Percentiles rank a stretch among this genome's conserved stretches.
These are phyloP conservation scores for Leucoraja erinaceus DNA, from an alignment of 2,113 vertebrate genomes.

Conservation along the genomic window DNA sequence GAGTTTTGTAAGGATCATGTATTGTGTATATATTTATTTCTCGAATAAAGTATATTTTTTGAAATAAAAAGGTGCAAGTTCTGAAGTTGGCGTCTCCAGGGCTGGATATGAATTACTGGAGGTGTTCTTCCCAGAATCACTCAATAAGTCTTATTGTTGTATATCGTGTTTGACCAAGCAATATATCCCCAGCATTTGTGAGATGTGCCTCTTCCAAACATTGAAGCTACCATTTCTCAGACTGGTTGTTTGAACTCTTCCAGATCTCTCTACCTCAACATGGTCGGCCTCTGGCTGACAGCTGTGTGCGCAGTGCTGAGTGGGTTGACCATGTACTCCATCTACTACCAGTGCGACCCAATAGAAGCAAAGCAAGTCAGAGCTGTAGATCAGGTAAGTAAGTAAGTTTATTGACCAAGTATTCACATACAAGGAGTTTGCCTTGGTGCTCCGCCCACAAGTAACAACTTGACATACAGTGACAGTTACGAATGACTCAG, in stretches of 20 bases:
- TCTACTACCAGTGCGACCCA: constrained; percentile 67
- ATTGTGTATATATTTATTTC: no score
- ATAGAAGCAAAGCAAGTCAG: constrained; percentile 50
- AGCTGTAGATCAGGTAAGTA: constrained; percentile 57
- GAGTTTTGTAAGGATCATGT: no score
- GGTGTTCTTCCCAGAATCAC: no score
- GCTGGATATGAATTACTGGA: not conserved
- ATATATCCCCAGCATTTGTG: not conserved
- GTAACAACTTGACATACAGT: no score
- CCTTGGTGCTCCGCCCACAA: no score
- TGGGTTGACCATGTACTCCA: constrained; percentile 65
- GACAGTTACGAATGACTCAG: no score
- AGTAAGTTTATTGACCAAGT: no score
- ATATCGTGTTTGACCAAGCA: not conserved
- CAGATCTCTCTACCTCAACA: constrained; percentile 66
- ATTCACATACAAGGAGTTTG: no score
- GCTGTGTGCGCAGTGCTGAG: constrained; percentile 60
- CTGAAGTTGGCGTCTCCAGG: not conserved
- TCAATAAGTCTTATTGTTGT: no score
- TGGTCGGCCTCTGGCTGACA: constrained; percentile 62
- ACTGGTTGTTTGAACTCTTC: not conserved
- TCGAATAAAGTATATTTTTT: no score
- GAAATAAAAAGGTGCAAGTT: not conserved
- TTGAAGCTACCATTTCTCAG: not conserved
- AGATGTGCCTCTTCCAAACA: not conserved